A percentile compares a stretch with the other conserved stretches of the same genome.
Evolutionary conservation across 2,888 invertebrate genomes (phyloP).

Genomic region (Argyresthia albistria): DNA sequence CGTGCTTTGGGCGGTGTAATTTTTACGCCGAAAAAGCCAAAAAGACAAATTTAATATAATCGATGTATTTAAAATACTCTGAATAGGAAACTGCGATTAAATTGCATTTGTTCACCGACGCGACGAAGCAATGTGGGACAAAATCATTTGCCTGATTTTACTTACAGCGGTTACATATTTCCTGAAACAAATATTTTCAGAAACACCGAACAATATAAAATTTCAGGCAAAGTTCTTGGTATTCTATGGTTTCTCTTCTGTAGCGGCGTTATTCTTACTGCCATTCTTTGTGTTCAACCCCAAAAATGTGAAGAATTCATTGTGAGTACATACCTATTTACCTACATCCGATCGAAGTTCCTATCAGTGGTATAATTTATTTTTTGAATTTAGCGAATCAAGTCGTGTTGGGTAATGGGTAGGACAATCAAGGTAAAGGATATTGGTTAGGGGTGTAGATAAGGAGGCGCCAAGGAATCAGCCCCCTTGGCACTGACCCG

Average conservation of each 20-base stretch:
- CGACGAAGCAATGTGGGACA: constrained; percentile 45
- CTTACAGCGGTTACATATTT: constrained; percentile 48
- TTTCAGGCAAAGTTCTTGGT: constrained; percentile 64
- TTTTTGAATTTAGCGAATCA: not conserved
- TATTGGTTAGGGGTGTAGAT: too few relatives aligned
- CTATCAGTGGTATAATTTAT: too few relatives aligned
- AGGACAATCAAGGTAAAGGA: too few relatives aligned
- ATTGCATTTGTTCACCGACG: not conserved
- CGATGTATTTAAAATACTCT: too few relatives aligned
- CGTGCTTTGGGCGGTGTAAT: too few relatives aligned
- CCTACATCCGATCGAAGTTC: too few relatives aligned
- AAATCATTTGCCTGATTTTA: constrained; percentile 47
- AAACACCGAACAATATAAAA: constrained; percentile 63
- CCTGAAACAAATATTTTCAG: constrained; percentile 60
- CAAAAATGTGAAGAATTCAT: constrained; percentile 64
- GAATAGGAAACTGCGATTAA: too few relatives aligned
- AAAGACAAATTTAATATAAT: too few relatives aligned
- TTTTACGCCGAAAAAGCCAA: too few relatives aligned
- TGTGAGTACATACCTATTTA: constrained; percentile 47
- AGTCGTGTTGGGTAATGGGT: not conserved
- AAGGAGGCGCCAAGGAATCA: too few relatives aligned
- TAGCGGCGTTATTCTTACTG: constrained; percentile 49
- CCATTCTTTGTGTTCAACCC: constrained; percentile 65
- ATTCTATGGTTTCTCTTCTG: constrained; percentile 56
- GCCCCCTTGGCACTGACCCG: too few relatives aligned